These are phyloP conservation scores for Oxyteleia sp. DNA, from an alignment of 2,888 invertebrate species.

Conservation along the genomic window DNA sequence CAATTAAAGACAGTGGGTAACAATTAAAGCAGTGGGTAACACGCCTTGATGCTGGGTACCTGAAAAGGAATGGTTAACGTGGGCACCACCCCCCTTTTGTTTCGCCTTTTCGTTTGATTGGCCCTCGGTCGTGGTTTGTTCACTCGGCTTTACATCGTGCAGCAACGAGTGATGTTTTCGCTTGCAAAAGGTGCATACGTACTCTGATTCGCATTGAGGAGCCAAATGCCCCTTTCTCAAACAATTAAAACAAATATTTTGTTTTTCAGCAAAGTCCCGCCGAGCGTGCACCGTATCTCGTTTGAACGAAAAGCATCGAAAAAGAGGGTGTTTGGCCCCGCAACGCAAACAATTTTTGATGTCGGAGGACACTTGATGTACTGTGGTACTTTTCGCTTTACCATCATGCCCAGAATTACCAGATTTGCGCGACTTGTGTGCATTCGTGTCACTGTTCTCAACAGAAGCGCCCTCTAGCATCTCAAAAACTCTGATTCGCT, in stretches of 20 bases:
- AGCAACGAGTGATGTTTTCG: conserved; percentile 8
- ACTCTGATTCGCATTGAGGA: not conserved
- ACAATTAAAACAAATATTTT: conserved; percentile 22
- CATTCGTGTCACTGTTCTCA: too few species aligned
- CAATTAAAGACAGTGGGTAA: too few species aligned
- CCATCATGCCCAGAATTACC: not conserved
- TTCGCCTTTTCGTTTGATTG: too few species aligned
- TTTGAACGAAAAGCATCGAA: conserved; percentile 11
- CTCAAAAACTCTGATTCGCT: not conserved
- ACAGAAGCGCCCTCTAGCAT: not conserved
- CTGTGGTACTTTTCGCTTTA: too few species aligned
- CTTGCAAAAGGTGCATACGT: not conserved
- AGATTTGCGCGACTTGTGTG: too few species aligned
- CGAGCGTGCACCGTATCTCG: not conserved
- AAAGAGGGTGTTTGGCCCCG: conserved; percentile 24
- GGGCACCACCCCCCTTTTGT: too few species aligned
- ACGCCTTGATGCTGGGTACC: too few species aligned
- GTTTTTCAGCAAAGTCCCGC: not conserved
- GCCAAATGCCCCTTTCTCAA: not conserved
- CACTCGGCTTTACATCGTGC: not conserved
- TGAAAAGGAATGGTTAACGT: too few species aligned
- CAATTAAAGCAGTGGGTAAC: too few species aligned
- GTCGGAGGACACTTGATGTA: not conserved
- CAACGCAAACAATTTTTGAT: conserved; percentile 6
- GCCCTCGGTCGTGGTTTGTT: too few species aligned